Conservation (phyloP, 2,113 vertebrate species). For the Dasyornis broadbenti region DNA sequence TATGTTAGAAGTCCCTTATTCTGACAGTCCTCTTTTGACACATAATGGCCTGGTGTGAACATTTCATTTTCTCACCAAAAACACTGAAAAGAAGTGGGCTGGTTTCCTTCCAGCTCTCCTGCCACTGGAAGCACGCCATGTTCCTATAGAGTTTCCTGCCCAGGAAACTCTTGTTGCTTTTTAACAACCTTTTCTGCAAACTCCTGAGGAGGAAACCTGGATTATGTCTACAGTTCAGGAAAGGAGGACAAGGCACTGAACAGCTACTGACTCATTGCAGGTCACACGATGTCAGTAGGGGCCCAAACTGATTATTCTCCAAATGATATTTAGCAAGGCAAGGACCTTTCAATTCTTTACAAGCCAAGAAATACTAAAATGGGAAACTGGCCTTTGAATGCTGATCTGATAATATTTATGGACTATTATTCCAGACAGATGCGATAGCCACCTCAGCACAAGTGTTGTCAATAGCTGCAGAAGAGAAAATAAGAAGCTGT, state of each 20-base stretch:
- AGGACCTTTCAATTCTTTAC: not conserved
- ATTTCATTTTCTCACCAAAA: not conserved
- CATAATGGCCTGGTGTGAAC: not conserved
- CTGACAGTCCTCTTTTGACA: not conserved
- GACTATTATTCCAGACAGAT: not conserved
- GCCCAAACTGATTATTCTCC: not conserved
- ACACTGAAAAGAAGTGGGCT: not conserved
- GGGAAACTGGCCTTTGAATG: not conserved
- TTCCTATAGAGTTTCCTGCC: not conserved
- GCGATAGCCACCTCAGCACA: not conserved
- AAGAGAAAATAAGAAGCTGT: not conserved
- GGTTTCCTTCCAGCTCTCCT: not conserved
- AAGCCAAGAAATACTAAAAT: not conserved
- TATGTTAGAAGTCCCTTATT: not conserved
- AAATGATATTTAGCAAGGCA: not conserved
- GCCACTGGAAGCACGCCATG: not conserved
- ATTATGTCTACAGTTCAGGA: not conserved
- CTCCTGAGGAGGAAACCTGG: not conserved
- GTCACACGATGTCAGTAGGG: rapidly evolving
- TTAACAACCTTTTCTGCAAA: not conserved
- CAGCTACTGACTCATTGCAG: not conserved
- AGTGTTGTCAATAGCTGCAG: not conserved
- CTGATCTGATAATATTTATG: not conserved
- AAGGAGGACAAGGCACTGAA: not conserved
- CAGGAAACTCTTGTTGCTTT: not conserved